These are phyloP conservation scores for Ophion costatus DNA, from an alignment of 2,888 invertebrate species.

Conservation along the genomic window DNA sequence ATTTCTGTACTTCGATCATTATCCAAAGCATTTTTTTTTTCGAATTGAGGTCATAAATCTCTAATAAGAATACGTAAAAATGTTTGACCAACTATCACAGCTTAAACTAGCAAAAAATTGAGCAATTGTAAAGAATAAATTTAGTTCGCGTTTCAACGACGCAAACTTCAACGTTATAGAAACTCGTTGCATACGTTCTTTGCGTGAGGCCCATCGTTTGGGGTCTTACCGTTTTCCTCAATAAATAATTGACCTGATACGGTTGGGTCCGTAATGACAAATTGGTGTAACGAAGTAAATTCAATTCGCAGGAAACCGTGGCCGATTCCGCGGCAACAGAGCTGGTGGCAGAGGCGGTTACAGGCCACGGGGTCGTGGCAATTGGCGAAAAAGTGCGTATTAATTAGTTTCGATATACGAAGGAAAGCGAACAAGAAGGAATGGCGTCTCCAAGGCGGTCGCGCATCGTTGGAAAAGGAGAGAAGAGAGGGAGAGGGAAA, in stretches of 20 bases:
- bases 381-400: constrained; percentile 81
- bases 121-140: too few species aligned
- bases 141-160: too few species aligned
- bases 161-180: too few species aligned
- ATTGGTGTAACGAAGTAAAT: not conserved
- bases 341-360: constrained; percentile 79
- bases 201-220: not conserved
- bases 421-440: constrained; percentile 17
- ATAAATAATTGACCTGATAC: too few species aligned
- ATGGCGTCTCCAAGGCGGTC: constrained; percentile 22
- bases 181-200: not conserved
- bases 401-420: constrained; percentile 67
- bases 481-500: constrained; percentile 50
- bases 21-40: too few species aligned
- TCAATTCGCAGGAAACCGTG: constrained; percentile 74
- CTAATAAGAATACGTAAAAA: too few species aligned
- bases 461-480: constrained; percentile 22
- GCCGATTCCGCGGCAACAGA: constrained; percentile 80
- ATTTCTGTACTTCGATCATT: too few species aligned
- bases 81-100: too few species aligned
- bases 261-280: not conserved
- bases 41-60: too few species aligned
- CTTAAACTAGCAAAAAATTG: too few species aligned
- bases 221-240: not conserved
- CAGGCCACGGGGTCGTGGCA: constrained; percentile 78